Evolutionary conservation across 2,113 vertebrate genomes (phyloP).

Genomic region (Megalops atlanticus): DNA sequence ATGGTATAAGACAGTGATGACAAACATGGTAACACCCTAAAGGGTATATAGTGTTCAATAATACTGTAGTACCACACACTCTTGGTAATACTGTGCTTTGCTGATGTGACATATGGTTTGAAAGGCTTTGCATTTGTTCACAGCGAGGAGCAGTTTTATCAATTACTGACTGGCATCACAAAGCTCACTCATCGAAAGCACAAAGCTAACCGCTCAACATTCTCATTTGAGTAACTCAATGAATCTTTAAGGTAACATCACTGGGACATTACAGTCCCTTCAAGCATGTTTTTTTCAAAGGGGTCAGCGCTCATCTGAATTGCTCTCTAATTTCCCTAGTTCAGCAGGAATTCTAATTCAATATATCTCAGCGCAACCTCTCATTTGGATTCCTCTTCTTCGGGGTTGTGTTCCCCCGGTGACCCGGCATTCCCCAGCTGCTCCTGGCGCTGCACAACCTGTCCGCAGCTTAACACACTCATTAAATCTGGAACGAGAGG

Average conservation of each 20-base stretch:
- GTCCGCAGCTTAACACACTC: background rate
- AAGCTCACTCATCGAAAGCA: no score
- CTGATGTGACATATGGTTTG: background rate
- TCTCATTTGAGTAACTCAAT: no score
- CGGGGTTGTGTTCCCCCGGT: background rate
- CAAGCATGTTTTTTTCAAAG: constrained; percentile 49
- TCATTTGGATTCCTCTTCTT: constrained; percentile 30
- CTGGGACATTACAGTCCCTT: constrained; percentile 48
- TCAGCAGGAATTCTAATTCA: constrained; percentile 43
- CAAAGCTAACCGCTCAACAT: no score
- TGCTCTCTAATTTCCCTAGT: constrained; percentile 38
- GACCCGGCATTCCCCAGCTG: constrained; percentile 20
- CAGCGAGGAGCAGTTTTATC: no score
- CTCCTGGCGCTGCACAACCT: background rate
- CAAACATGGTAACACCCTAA: background rate
- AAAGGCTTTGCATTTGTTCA: no score
- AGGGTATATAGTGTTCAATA: background rate
- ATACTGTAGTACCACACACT: background rate
- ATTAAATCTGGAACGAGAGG: constrained; percentile 9
- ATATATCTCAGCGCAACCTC: constrained; percentile 39
- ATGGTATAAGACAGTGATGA: background rate
- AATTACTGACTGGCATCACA: no score
- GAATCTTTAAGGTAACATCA: background rate
- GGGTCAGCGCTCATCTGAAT: constrained; percentile 28
- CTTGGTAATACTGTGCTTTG: background rate